phyloP scores from a whole-genome alignment of 2,113 vertebrate genomes.

The Naja naja region DNA sequence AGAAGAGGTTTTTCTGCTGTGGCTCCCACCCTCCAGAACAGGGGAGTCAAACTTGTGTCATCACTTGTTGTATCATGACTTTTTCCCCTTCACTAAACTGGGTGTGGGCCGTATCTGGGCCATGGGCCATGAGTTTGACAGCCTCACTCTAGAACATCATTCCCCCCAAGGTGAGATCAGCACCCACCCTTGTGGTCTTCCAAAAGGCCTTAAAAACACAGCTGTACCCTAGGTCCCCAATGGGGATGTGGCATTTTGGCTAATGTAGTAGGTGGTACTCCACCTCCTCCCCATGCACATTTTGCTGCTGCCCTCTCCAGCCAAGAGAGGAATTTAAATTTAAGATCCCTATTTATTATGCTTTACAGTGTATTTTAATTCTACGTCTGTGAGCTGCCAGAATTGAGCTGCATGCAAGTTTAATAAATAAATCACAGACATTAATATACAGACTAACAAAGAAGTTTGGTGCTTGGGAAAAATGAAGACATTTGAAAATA shows the following conservation, averaged over 20 bases:
- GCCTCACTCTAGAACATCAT: neutral
- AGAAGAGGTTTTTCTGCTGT: neutral
- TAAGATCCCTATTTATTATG: neutral
- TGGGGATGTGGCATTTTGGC: neutral
- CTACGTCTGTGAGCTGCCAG: neutral
- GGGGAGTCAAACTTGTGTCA: too few relatives aligned
- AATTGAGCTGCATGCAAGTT: neutral
- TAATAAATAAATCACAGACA: neutral
- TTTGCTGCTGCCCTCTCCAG: neutral
- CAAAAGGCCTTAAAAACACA: neutral
- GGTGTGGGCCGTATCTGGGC: too few relatives aligned
- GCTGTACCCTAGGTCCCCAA: neutral
- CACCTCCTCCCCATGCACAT: neutral
- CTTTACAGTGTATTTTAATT: neutral
- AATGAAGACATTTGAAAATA: neutral
- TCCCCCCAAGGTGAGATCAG: neutral
- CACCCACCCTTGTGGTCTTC: neutral
- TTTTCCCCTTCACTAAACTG: too few relatives aligned
- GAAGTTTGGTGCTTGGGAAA: neutral
- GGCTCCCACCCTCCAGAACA: too few relatives aligned
- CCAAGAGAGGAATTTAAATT: neutral
- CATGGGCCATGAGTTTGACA: too few relatives aligned
- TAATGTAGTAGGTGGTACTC: neutral
- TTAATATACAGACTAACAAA: neutral
- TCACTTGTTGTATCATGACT: too few relatives aligned